A percentile compares a stretch with the other conserved stretches of the same genome.
These are phyloP conservation scores for Eulimnadia texana DNA, from an alignment of 1,140 invertebrate species.

Conservation along the genomic window DNA sequence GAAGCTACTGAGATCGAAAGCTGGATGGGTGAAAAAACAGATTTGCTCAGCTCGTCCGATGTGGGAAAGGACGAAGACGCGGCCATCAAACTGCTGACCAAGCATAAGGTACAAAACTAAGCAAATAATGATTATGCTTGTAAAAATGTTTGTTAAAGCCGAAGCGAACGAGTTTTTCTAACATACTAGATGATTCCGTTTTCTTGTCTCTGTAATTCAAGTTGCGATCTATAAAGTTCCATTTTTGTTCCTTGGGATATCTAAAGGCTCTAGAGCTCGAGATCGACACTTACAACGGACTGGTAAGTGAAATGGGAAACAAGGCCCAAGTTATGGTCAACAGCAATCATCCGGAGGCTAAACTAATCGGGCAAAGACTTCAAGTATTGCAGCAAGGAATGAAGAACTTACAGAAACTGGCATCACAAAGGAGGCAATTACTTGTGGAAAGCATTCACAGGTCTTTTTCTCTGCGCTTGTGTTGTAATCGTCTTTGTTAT, in stretches of 20 bases:
- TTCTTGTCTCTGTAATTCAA: too few relatives aligned
- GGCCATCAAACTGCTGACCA: constrained; percentile 77
- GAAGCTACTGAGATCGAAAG: constrained; percentile 83
- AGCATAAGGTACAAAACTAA: constrained; percentile 42
- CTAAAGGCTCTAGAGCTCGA: constrained; percentile 65
- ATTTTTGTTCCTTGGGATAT: too few relatives aligned
- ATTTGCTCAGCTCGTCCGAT: constrained; percentile 62
- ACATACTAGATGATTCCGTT: too few relatives aligned
- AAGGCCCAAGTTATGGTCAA: constrained; percentile 62
- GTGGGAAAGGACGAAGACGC: constrained; percentile 75
- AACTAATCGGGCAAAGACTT: constrained; percentile 61
- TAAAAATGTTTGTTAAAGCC: too few relatives aligned
- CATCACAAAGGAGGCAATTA: constrained; percentile 59
- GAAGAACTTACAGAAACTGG: constrained; percentile 61
- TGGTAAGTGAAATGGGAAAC: constrained; percentile 82
- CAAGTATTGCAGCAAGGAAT: constrained; percentile 60
- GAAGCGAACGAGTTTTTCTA: too few relatives aligned
- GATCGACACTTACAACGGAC: constrained; percentile 80
- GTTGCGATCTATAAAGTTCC: too few relatives aligned
- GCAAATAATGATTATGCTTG: too few relatives aligned
- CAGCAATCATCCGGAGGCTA: constrained; percentile 57
- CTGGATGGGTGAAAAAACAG: constrained; percentile 78
- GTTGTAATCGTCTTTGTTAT: too few relatives aligned
- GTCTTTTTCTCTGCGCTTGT: too few relatives aligned
- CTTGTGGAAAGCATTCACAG: constrained; percentile 80